Evolutionary conservation across 2,888 invertebrate species (phyloP), one percentile per base, ranked within the genome.

Genomic region (Drosophila algonquin): DNA sequence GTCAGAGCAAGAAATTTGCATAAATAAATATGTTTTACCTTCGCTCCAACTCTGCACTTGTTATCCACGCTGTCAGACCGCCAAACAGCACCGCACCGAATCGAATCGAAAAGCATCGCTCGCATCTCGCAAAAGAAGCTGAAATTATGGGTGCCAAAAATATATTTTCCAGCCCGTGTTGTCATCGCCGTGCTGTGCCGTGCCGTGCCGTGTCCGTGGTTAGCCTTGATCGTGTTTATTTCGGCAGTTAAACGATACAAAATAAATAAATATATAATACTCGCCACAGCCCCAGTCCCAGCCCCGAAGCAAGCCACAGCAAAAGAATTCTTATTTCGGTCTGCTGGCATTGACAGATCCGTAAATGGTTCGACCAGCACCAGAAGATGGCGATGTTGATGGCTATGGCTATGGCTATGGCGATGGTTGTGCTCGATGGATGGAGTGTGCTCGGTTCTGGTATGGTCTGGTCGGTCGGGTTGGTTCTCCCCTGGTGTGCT

Each of bases 211-310:
- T 32, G 55, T 60, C 69, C 73, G 71, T 71, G 57, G 72, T 77
- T 87, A 73, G 79, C 84, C 89, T 85, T 89, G 85, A 81, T 81
- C 85, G 78, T 87, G 76, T 84, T 89, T 87, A 80, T 88, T 89
- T 86, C 81, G 87, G 85, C 78, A 69, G 79, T 76, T 79, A 71
- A 75, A 70, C 75, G 59, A 76, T 65, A 75, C 81, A 69, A 80
- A 76, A 74, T 75, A 81, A 75, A 82, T 72, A 79, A 78, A 75
- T 73, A 70, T 79, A 80, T 70, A 75, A 69, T 40, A 57, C 69
- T 32, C 44, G 30, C 12, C 24, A 27, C 32, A 45, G 32, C 9
- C 27, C 27, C 27, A 27, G 27, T 6, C 27, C 73, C 59, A 67
- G 67, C 61, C 61, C 47, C 65, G 65, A 76, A 73, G 60, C 35